Conservation (phyloP, 1,140 invertebrate species). For the Episyrphus balteatus region DNA sequence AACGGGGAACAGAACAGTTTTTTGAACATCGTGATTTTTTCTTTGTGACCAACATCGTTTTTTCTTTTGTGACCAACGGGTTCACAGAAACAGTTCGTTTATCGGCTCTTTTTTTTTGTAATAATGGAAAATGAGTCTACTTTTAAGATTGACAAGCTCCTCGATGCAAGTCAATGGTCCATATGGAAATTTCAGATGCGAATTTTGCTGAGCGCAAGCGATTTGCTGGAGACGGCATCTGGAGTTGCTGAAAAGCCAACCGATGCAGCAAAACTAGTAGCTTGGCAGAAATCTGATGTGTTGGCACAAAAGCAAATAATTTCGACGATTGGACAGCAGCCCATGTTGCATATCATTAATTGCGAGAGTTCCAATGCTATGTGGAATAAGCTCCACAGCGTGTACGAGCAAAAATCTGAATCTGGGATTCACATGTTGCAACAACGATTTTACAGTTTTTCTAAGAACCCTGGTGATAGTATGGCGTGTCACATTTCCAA, state of each 20-base stretch:
- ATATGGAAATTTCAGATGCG: constrained; percentile 18
- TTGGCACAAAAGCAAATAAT: constrained; percentile 18
- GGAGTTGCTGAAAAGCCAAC: background rate
- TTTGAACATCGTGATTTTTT: too few relatives aligned
- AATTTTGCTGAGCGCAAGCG: constrained; percentile 9
- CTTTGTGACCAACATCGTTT: too few relatives aligned
- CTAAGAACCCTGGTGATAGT: constrained; percentile 10
- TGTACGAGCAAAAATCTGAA: constrained; percentile 34
- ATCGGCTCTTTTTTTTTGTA: too few relatives aligned
- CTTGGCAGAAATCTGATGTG: constrained; percentile 11
- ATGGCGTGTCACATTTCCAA: constrained; percentile 14
- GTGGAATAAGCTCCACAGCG: constrained; percentile 24
- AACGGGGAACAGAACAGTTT: too few relatives aligned
- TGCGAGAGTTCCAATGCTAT: constrained; percentile 25
- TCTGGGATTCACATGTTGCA: constrained; percentile 26
- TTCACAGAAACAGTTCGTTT: too few relatives aligned
- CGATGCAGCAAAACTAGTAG: background rate
- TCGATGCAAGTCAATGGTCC: constrained; percentile 8
- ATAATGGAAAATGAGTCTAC: too few relatives aligned
- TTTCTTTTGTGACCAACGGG: too few relatives aligned
- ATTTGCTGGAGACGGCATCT: constrained; percentile 3
- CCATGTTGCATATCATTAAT: constrained; percentile 24
- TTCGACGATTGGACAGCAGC: constrained; percentile 14
- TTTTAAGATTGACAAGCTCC: constrained; percentile 6
- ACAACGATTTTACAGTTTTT: constrained; percentile 21